phyloP scores from a whole-genome alignment of 2,888 invertebrate genomes.

The Lottia scabra region DNA sequence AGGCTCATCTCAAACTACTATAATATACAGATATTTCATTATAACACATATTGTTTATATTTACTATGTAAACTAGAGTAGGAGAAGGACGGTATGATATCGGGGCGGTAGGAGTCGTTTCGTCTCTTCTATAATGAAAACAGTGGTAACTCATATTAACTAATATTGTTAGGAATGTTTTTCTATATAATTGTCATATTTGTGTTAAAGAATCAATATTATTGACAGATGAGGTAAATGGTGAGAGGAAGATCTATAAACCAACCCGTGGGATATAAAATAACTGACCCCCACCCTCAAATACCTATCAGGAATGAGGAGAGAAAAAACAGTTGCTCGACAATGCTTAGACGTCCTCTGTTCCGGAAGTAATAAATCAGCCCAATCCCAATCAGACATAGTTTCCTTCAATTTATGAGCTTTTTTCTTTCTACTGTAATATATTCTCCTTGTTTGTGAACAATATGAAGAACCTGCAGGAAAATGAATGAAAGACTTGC shows the following conservation, averaged over 20 bases:
- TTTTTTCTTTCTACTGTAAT: too few species aligned
- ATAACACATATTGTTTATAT: slow-evolving; percentile 14
- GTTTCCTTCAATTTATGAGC: too few species aligned
- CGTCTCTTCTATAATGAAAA: slow-evolving; percentile 2
- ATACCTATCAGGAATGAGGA: too few species aligned
- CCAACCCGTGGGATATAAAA: neutral
- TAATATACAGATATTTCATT: slow-evolving; percentile 17
- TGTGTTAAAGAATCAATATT: neutral
- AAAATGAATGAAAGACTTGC: too few species aligned
- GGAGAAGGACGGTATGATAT: neutral
- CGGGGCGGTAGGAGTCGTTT: neutral
- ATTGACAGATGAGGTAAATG: neutral
- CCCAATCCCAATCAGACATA: too few species aligned
- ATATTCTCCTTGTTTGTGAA: too few species aligned
- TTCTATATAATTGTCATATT: slow-evolving; percentile 4
- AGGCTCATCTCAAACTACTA: slow-evolving; percentile 16
- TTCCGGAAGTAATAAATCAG: too few species aligned
- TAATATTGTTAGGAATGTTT: neutral
- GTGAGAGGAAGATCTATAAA: neutral
- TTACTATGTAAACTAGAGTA: neutral
- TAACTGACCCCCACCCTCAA: too few species aligned
- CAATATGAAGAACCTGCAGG: too few species aligned
- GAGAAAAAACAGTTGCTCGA: too few species aligned
- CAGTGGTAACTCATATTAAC: slow-evolving; percentile 3
- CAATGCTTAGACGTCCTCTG: too few species aligned